Base-by-base conservation (phyloP, 2,888 invertebrate species). In the Tetrapedia diversipes region DNA sequence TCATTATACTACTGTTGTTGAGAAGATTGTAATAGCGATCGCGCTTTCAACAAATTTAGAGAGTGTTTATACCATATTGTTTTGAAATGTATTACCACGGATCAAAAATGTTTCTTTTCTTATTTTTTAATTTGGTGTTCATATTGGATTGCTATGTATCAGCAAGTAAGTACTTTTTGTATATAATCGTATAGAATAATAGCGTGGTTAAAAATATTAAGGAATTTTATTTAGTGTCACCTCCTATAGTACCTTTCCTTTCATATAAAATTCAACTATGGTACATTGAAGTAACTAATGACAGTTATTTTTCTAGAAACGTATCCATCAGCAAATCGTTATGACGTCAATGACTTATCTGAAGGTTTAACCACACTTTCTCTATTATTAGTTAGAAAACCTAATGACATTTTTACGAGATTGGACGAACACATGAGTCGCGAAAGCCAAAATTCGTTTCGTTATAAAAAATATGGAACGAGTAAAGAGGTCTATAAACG, bases 91-190 rank as follows among this genome's bases (percentile, higher is more conserved):
- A 1, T n/a, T 4, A 10, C 10, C 19, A 22, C 16, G 39, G 34
- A 47, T 19, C 34, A n/a, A 59, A 37, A 34, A 7, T 63, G 24
- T 41, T 53, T 53, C 7, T 73, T 27, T 7, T 67, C 22, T n/a
- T 68, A 27, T 47, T 47, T 14, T 10, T 37, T 43, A 29, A 0
- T 56, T 29, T 63, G 11, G 1, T 45, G 22, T 16, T 14, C 1
- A 1, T 16, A 2, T n/a, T 39, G 19, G 8, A 34, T 19, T 10
- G 4, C 34, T 11, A 8, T 22, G 4, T 10, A n/a, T 41, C 41
- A 10, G 24, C 43, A n/a, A 41, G 76, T 77, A 59, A 68, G 77
- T 59, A 45, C 22, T 29, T 27, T 16, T 10, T 22, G 4, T 16
- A 16, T 34, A 3, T 22, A 53, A 7, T 32, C n/a, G n/a, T 45